Conservation (phyloP, 2,797 vertebrate species). For the Ataeniobius toweri region DNA sequence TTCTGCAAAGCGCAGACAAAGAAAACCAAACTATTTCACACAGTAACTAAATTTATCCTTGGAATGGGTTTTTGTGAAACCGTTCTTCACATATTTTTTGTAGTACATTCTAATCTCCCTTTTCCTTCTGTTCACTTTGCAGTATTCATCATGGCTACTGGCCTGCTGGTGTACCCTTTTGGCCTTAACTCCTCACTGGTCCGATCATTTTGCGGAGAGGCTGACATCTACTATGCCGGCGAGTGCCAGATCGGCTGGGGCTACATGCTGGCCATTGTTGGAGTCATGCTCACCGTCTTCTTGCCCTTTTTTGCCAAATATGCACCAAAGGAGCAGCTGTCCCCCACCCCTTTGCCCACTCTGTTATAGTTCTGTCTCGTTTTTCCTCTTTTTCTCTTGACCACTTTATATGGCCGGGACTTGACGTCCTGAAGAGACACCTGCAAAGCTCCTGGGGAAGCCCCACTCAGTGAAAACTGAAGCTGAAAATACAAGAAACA, state of each 20-base stretch:
- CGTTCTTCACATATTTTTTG: neutral
- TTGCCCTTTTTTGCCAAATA: conserved; percentile 97
- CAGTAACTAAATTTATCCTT: neutral
- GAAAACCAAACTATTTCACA: neutral
- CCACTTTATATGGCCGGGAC: conserved; percentile 24
- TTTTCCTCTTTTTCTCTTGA: neutral
- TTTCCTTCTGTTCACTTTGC: conserved; percentile 38
- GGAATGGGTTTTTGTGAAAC: neutral
- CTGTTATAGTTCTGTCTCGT: conserved; percentile 86
- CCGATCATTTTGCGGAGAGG: conserved; percentile 88
- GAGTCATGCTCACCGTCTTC: conserved; percentile 94
- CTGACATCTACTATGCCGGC: conserved; percentile 90
- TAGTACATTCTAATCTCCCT: neutral
- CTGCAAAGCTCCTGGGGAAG: conserved; percentile 53
- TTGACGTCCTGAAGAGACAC: conserved; percentile 57
- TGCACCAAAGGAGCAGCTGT: conserved; percentile 93
- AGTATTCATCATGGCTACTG: conserved; percentile 95
- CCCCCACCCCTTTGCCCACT: conserved; percentile 90
- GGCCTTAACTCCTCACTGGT: conserved; percentile 92
- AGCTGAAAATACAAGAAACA: conserved; percentile 21
- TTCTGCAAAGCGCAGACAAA: neutral
- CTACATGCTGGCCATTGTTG: conserved; percentile 94
- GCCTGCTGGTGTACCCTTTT: conserved; percentile 93
- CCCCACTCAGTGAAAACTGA: conserved; percentile 34
- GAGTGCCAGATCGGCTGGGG: conserved; percentile 96